Evolutionary conservation across 1,140 invertebrate species (phyloP), one percentile per base, ranked within the genome.

Genomic region (Drosophila pectinifera): DNA sequence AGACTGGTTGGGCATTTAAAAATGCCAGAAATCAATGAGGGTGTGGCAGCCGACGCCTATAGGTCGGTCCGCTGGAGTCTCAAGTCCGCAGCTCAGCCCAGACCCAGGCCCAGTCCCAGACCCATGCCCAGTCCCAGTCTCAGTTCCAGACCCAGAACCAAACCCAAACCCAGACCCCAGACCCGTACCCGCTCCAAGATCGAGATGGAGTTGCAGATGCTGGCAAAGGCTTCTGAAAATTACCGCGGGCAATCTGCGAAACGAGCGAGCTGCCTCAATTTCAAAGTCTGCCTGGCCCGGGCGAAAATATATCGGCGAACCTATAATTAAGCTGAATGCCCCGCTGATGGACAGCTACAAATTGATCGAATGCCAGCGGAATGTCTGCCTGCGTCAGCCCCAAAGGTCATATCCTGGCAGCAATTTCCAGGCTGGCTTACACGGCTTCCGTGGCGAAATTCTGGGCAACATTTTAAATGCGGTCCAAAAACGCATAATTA

Each of bases 271-370:
- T 48, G 65, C 75, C 59, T 81, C 63, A 74, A 86, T 86, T 85
- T 86, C 54, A 79, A 59, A 72, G 55, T 69, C 58, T 69, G 31
- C 54, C 20, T 53, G 62, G 28, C 28, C 57, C 56, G 73, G 48
- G 78, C 73, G 53, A 79, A 83, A 72, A 64, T 31, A 58, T 69
- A 79, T 73, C 59, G 67, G 57, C 62, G 46, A 75, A 80, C 84
- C 84, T 83, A 89, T 89, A 89, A 89, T 89, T 89, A 89, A 89
- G 84, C 67, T 83, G 80, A 89, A 89, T 80, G 73, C 65, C 78
- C 56, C 46, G 58, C 80, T 78, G 83, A 83, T 58, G 84, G 64
- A 74, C 84, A 75, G 77, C 84, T 72, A 89, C 84, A 88, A 88
- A 88, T 89, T 88, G 84, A 89, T 88, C 84, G 84, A 88, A 80